These are phyloP conservation scores for Papilio gigon DNA, from an alignment of 2,888 invertebrate species.

Conservation along the genomic window DNA sequence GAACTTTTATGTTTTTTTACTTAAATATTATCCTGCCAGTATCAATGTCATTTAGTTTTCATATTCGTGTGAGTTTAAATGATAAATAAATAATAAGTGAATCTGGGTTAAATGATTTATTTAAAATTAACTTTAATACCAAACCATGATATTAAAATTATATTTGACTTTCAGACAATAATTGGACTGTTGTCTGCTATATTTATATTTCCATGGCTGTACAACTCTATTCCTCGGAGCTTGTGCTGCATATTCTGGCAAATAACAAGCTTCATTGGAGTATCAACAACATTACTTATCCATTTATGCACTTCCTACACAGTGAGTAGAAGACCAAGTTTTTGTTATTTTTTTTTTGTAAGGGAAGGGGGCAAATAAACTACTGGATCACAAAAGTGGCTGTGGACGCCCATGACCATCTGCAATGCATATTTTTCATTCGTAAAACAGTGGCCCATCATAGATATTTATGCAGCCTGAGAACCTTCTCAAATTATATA, in stretches of 20 bases:
- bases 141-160: conserved; percentile 22
- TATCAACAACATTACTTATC: conserved; percentile 77
- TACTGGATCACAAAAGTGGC: conserved; percentile 29
- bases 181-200: conserved; percentile 70
- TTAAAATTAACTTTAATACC: neutral
- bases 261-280: conserved; percentile 70
- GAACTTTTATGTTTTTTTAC: neutral
- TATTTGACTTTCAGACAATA: conserved; percentile 65
- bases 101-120: neutral
- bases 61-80: too few relatives aligned
- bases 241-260: conserved; percentile 84
- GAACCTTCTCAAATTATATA: too few relatives aligned
- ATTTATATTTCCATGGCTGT: conserved; percentile 83
- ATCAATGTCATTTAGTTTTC: neutral
- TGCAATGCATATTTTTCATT: too few relatives aligned
- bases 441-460: too few relatives aligned
- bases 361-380: too few relatives aligned
- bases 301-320: conserved; percentile 79
- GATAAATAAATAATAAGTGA: neutral
- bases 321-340: too few relatives aligned
- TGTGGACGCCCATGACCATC: too few relatives aligned
- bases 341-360: too few relatives aligned
- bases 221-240: conserved; percentile 87
- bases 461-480: too few relatives aligned
- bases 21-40: neutral